Conservation (phyloP, 37 sponge, comb jelly and placozoan species). For the Tethya wilhelma region DNA sequence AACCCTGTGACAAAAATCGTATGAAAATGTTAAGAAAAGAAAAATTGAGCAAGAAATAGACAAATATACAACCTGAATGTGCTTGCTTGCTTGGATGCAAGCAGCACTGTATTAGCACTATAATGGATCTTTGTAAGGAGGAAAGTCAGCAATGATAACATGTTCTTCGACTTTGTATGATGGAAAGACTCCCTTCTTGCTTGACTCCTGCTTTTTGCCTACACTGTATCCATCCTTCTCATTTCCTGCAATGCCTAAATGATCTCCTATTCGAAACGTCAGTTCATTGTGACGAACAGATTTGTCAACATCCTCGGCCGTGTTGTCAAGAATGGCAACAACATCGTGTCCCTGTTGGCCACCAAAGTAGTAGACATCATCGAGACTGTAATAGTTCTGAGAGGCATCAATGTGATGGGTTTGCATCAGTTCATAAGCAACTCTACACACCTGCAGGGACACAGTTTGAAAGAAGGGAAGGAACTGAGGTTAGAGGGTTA, state of each 20-base stretch:
- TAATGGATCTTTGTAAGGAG: conserved; percentile 50
- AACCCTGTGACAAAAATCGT: no score
- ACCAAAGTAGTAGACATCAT: conserved; percentile 89
- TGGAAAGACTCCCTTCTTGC: conserved; percentile 45
- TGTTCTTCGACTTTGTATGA: conserved; percentile 82
- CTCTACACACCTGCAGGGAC: conserved; percentile 84
- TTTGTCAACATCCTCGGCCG: conserved; percentile 20
- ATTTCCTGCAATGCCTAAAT: conserved; percentile 77
- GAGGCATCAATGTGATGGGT: conserved; percentile 81
- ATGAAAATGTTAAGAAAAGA: no score
- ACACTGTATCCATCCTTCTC: conserved; percentile 70
- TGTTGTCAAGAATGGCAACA: conserved; percentile 7
- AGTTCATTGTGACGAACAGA: conserved; percentile 4
- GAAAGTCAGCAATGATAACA: conserved; percentile 51
- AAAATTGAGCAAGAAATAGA: no score
- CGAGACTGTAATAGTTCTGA: conserved; percentile 64
- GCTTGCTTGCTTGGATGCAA: no score
- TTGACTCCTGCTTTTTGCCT: conserved; percentile 34
- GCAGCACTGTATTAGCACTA: no score
- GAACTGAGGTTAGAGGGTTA: no score
- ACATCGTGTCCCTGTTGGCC: conserved; percentile 75
- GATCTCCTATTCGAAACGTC: conserved; percentile 64
- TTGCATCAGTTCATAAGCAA: conserved; percentile 90
- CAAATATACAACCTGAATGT: no score
- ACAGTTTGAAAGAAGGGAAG: no score